Evolutionary conservation across 1,140 invertebrate species (phyloP).

Genomic region (Nephila pilipes): DNA sequence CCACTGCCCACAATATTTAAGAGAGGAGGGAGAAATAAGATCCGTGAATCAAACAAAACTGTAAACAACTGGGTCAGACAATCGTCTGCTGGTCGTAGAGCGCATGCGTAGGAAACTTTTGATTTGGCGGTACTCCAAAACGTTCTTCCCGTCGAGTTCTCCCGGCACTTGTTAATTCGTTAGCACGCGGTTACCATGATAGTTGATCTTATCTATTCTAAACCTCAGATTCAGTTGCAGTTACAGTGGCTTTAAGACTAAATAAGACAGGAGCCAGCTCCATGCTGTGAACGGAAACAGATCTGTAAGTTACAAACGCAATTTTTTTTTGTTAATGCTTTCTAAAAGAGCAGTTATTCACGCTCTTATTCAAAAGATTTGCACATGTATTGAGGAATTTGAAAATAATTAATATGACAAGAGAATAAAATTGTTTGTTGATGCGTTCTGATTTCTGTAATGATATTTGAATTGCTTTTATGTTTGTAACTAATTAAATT

Average conservation of each 20-base stretch:
- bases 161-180: slow-evolving; percentile 50
- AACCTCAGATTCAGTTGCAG: background rate
- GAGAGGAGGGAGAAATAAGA: slow-evolving; percentile 17
- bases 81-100: background rate
- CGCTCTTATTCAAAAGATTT: too few species aligned
- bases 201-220: slow-evolving; percentile 32
- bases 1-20: background rate
- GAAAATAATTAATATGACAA: too few species aligned
- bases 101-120: slow-evolving; percentile 60
- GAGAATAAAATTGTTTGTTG: too few species aligned
- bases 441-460: too few species aligned
- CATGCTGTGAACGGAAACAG: background rate
- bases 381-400: too few species aligned
- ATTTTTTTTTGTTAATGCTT: too few species aligned
- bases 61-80: slow-evolving; percentile 53
- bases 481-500: too few species aligned
- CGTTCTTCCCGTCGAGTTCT: background rate
- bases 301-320: background rate
- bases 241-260: slow-evolving; percentile 2
- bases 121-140: slow-evolving; percentile 62
- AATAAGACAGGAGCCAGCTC: background rate
- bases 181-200: background rate
- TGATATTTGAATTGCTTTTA: too few species aligned
- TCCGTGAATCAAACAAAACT: slow-evolving; percentile 12
- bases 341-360: too few species aligned